phyloP scores from a whole-genome alignment of 1,140 invertebrate species.

The Acyrthosiphon pisum region DNA sequence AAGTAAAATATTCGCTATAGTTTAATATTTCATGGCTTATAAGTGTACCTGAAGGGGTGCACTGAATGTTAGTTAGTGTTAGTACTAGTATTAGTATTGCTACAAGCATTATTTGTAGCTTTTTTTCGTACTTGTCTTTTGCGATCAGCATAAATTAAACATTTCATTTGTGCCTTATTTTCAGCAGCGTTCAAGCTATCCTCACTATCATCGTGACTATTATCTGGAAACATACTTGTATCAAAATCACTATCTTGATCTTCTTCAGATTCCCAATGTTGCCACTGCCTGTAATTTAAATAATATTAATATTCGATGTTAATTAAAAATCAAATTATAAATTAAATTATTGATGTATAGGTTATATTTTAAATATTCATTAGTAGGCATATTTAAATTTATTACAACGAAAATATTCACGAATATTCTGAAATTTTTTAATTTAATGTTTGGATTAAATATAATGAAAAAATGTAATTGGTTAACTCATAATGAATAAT shows the following conservation, averaged over 20 bases:
- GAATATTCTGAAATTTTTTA: background rate
- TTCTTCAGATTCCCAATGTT: conserved; percentile 52
- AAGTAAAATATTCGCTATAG: conserved; percentile 45
- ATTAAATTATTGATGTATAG: background rate
- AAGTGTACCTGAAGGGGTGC: conserved; percentile 51
- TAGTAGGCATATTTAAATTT: background rate
- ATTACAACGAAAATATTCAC: background rate
- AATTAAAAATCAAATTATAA: too few relatives aligned
- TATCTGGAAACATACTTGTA: conserved; percentile 34
- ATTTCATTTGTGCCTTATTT: conserved; percentile 49
- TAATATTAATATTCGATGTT: background rate
- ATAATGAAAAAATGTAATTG: background rate
- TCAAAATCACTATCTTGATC: conserved; percentile 54
- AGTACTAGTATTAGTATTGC: conserved; percentile 28
- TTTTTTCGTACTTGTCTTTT: conserved; percentile 56
- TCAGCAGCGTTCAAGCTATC: conserved; percentile 26
- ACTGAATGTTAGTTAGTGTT: conserved; percentile 33
- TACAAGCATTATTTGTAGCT: conserved; percentile 20
- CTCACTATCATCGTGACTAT: conserved; percentile 5
- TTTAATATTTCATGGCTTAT: background rate
- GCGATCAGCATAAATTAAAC: conserved; percentile 53
- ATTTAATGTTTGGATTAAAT: background rate
- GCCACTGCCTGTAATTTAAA: conserved; percentile 48
- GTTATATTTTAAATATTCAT: background rate
- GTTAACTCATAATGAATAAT: background rate